phyloP scores from a whole-genome alignment of 1,140 invertebrate species.

The Sogatella furcifera region DNA sequence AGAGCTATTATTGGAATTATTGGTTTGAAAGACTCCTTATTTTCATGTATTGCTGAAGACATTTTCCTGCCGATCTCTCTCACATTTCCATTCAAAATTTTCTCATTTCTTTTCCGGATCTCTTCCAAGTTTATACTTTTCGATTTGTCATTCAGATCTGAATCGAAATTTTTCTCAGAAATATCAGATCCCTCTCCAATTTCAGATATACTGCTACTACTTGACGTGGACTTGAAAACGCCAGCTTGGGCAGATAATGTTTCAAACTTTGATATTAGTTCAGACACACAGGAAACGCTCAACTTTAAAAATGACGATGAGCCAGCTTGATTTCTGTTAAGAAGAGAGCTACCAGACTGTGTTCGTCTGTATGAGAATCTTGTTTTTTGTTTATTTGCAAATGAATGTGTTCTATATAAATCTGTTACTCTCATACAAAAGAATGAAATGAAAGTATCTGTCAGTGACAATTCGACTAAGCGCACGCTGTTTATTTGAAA shows the following conservation, averaged over 20 bases:
- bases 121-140: not conserved
- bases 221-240: not conserved
- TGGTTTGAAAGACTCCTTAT: slow-evolving; percentile 10
- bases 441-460: too few relatives aligned
- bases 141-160: not conserved
- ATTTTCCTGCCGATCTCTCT: not conserved
- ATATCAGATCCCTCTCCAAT: not conserved
- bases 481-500: too few relatives aligned
- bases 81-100: not conserved
- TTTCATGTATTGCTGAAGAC: not conserved
- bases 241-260: slow-evolving; percentile 1
- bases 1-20: slow-evolving; percentile 17
- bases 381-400: slow-evolving; percentile 4
- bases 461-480: too few relatives aligned
- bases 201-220: not conserved
- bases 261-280: slow-evolving; percentile 23
- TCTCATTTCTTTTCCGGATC: not conserved
- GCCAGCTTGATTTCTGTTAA: slow-evolving; percentile 1
- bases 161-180: not conserved
- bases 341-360: slow-evolving; percentile 12
- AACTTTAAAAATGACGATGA: not conserved
- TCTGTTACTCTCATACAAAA: too few relatives aligned
- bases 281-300: slow-evolving; percentile 17
- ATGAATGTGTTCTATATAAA: too few relatives aligned
- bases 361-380: slow-evolving; percentile 11